Evolutionary conservation across 1,140 invertebrate species (phyloP).

Genomic region (Cotesia chilonis): DNA sequence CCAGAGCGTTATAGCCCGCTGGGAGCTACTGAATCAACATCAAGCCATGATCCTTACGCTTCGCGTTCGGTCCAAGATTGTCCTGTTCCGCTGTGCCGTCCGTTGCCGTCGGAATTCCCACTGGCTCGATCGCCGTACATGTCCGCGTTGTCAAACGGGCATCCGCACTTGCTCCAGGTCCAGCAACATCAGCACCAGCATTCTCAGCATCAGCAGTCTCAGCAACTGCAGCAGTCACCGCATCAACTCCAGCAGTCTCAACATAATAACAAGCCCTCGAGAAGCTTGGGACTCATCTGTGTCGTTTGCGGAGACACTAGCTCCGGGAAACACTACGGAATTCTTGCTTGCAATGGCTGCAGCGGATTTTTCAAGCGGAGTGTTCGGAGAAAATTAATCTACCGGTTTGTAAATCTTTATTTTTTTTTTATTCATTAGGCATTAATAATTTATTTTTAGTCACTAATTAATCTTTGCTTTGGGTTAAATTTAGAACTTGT

Average conservation of each 20-base stretch:
- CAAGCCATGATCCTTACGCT: conserved; percentile 60
- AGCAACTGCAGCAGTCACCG: conserved; percentile 48
- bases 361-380: conserved; percentile 98
- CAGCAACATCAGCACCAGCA: conserved; percentile 54
- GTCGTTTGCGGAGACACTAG: conserved; percentile 97
- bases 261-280: conserved; percentile 55
- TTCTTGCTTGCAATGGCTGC: conserved; percentile 98
- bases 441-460: background rate
- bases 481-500: no score
- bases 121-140: conserved; percentile 60
- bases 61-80: conserved; percentile 58
- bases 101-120: conserved; percentile 57
- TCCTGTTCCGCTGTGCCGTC: conserved; percentile 58
- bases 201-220: conserved; percentile 34
- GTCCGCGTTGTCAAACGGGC: conserved; percentile 60
- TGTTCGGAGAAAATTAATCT: conserved; percentile 95
- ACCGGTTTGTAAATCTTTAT: conserved; percentile 75
- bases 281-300: conserved; percentile 79
- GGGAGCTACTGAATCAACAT: conserved; percentile 56
- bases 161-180: conserved; percentile 57
- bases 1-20: conserved; percentile 63
- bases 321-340: conserved; percentile 97
- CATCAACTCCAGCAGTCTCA: conserved; percentile 50
- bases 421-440: background rate
- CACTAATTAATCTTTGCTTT: background rate